Percentiles rank a stretch among this genome's conserved stretches.
phyloP scores from a whole-genome alignment of 2,888 invertebrate genomes.

The Drosophila melanocephala region DNA sequence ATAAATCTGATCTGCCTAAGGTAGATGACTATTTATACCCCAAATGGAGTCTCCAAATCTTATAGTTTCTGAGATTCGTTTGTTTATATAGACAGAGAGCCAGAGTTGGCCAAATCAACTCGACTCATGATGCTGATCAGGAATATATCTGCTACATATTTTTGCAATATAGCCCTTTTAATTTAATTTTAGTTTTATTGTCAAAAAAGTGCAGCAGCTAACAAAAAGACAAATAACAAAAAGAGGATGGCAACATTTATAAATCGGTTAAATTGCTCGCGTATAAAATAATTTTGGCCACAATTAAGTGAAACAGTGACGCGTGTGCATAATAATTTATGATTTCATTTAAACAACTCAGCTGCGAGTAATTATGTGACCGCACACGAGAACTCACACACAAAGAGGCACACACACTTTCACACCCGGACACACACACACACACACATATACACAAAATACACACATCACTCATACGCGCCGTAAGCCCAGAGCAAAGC shows the following conservation, averaged over 20 bases:
- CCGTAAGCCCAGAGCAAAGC: conserved; percentile 24
- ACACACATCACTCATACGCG: conserved; percentile 56
- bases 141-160: background rate
- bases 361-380: conserved; percentile 74
- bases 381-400: conserved; percentile 39
- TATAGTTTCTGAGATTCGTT: background rate
- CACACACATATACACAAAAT: conserved; percentile 9
- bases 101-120: background rate
- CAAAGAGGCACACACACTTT: conserved; percentile 11
- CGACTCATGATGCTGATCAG: background rate
- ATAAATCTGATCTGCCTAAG: background rate
- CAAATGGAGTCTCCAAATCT: background rate
- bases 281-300: conserved; percentile 65
- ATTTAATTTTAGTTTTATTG: no score
- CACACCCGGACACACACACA: conserved; percentile 9
- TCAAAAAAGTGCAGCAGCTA: background rate
- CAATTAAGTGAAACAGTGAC: conserved; percentile 67
- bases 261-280: conserved; percentile 60
- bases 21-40: background rate
- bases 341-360: conserved; percentile 77
- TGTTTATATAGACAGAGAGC: no score
- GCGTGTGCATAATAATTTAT: conserved; percentile 72
- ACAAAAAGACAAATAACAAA: background rate
- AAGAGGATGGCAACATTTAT: conserved; percentile 40
- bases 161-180: accelerated